Conservation (phyloP, 2,888 invertebrate species). For the Eledone cirrhosa region DNA sequence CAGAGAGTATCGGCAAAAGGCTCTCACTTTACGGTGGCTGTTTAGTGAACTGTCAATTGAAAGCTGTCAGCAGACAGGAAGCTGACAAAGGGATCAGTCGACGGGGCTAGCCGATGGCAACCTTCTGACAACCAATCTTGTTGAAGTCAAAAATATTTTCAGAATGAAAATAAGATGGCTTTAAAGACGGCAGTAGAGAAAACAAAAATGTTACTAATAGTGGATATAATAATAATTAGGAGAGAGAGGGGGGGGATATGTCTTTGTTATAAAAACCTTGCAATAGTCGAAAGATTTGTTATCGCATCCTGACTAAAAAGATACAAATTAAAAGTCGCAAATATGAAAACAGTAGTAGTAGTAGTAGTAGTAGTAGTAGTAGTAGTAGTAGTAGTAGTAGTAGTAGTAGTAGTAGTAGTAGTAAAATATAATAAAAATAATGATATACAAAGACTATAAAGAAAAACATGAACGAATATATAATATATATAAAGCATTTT, state of each 20-base stretch:
- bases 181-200: neutral
- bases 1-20: conserved; percentile 12
- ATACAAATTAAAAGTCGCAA: neutral
- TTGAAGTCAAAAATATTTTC: conserved; percentile 12
- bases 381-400: neutral
- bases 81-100: neutral
- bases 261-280: conserved; percentile 3
- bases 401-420: too few species aligned
- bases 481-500: too few species aligned
- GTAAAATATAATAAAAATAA: too few species aligned
- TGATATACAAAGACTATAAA: too few species aligned
- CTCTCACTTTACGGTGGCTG: conserved; percentile 1
- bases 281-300: too few species aligned
- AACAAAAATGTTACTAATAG: neutral
- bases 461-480: too few species aligned
- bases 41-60: conserved; percentile 15
- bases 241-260: neutral
- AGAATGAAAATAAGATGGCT: neutral
- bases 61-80: conserved; percentile 11
- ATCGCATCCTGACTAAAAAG: neutral
- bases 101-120: neutral
- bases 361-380: neutral
- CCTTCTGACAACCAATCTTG: conserved; percentile 6
- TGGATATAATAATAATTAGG: conserved; percentile 15
- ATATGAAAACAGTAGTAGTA: neutral